A percentile compares a stretch with the other conserved stretches of the same genome.
Conservation (phyloP, 2,113 vertebrate species). For the Anoplopoma fimbria region DNA sequence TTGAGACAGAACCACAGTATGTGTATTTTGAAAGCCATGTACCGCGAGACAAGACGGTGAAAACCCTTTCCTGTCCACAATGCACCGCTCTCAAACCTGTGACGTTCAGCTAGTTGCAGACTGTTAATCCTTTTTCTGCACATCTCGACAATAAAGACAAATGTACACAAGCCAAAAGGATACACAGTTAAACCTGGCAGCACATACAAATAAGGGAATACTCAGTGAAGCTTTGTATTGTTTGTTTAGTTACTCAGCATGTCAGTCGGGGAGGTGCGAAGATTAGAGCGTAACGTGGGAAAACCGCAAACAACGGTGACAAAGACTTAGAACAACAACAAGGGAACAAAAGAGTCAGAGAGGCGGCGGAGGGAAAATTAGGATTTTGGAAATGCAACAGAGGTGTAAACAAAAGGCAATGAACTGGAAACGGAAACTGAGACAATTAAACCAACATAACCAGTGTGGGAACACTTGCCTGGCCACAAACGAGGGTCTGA, state of each 20-base stretch:
- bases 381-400: slow-evolving; percentile 4
- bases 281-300: slow-evolving; percentile 14
- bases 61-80: slow-evolving; percentile 16
- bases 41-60: neutral
- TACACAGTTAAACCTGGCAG: neutral
- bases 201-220: neutral
- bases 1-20: neutral
- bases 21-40: slow-evolving; percentile 11
- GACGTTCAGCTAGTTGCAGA: neutral
- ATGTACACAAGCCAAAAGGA: neutral
- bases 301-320: slow-evolving; percentile 25
- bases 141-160: neutral
- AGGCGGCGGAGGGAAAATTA: slow-evolving; percentile 6
- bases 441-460: neutral
- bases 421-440: slow-evolving; percentile 1
- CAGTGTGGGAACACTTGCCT: neutral
- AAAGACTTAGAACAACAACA: slow-evolving; percentile 19
- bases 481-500: neutral
- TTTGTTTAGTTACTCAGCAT: slow-evolving; percentile 30
- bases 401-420: slow-evolving; percentile 30
- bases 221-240: neutral
- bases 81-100: neutral
- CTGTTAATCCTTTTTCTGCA: neutral
- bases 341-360: slow-evolving; percentile 22
- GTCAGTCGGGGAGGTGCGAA: slow-evolving; percentile 15